Evolutionary conservation across 1,140 invertebrate species (phyloP).

Genomic region (Meloidogyne chitwoodi): DNA sequence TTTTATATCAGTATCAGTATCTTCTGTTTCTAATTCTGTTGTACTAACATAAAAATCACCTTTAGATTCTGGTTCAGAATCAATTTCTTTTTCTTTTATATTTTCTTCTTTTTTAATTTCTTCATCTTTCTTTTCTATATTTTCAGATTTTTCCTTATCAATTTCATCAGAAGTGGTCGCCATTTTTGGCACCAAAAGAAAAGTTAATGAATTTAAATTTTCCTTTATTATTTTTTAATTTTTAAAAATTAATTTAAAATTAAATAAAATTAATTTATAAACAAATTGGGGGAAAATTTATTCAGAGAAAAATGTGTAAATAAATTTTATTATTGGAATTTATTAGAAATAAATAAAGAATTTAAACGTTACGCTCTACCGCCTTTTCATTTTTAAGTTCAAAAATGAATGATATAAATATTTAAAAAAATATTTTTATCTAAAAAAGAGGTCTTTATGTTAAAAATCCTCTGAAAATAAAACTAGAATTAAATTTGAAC

Average conservation of each 20-base stretch:
- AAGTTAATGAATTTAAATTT: background rate
- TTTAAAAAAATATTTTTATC: no score
- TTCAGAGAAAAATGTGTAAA: background rate
- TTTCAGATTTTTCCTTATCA: background rate
- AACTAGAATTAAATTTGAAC: no score
- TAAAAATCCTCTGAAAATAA: no score
- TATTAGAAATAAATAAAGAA: background rate
- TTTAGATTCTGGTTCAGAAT: conserved; percentile 2
- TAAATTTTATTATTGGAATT: background rate
- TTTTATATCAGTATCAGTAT: background rate
- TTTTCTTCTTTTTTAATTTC: background rate
- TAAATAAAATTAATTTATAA: background rate
- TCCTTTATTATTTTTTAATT: background rate
- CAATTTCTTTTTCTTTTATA: background rate
- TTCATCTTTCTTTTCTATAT: background rate
- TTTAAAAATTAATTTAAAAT: no score
- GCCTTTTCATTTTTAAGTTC: background rate
- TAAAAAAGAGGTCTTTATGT: no score
- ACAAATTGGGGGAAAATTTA: background rate
- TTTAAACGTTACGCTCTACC: background rate
- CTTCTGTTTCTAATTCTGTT: conserved; percentile 8
- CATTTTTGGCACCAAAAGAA: background rate
- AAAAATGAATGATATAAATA: background rate
- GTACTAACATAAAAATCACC: background rate
- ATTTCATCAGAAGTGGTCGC: background rate